Percentiles rank a stretch among this genome's conserved stretches.
Evolutionary conservation across 2,888 invertebrate genomes (phyloP).

Genomic region (Pemphredon lugubris): DNA sequence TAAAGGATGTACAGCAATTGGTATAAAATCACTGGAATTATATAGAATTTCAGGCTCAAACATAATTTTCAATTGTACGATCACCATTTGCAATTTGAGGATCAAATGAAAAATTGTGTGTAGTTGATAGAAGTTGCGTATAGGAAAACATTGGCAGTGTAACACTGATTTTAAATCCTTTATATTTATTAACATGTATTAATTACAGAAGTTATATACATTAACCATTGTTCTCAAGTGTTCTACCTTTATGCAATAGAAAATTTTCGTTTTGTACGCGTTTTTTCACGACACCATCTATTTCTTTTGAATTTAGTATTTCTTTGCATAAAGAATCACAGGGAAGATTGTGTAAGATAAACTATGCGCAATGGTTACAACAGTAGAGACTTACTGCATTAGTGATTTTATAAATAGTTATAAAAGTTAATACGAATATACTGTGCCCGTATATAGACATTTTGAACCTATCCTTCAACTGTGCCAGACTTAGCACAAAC

Average conservation of each 20-base stretch:
- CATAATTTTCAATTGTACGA: too few relatives aligned
- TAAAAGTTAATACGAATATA: slow-evolving; percentile 42
- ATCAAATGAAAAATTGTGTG: too few relatives aligned
- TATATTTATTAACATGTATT: slow-evolving; percentile 42
- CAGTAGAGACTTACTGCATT: slow-evolving; percentile 30
- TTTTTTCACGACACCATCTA: slow-evolving; percentile 9
- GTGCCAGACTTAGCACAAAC: too few relatives aligned
- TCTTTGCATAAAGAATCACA: slow-evolving; percentile 18
- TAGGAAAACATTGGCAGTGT: too few relatives aligned
- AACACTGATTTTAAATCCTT: slow-evolving; percentile 7
- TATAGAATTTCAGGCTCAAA: too few relatives aligned
- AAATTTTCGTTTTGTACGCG: slow-evolving; percentile 10
- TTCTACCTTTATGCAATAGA: slow-evolving; percentile 20
- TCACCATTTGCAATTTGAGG: too few relatives aligned
- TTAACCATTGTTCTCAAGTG: slow-evolving; percentile 18
- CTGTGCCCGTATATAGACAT: slow-evolving; percentile 18
- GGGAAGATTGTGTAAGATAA: slow-evolving; percentile 23
- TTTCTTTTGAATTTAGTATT: slow-evolving; percentile 8
- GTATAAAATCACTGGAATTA: not conserved
- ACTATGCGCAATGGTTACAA: slow-evolving; percentile 21
- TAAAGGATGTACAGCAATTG: slow-evolving; percentile 16
- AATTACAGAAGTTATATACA: slow-evolving; percentile 46
- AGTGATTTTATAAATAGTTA: slow-evolving; percentile 44
- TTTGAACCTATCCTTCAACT: slow-evolving; percentile 12
- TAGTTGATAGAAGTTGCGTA: too few relatives aligned